Evolutionary conservation across 2,113 vertebrate species (phyloP), one percentile per base, ranked within the genome.

Genomic region (Hemiprocne comata): DNA sequence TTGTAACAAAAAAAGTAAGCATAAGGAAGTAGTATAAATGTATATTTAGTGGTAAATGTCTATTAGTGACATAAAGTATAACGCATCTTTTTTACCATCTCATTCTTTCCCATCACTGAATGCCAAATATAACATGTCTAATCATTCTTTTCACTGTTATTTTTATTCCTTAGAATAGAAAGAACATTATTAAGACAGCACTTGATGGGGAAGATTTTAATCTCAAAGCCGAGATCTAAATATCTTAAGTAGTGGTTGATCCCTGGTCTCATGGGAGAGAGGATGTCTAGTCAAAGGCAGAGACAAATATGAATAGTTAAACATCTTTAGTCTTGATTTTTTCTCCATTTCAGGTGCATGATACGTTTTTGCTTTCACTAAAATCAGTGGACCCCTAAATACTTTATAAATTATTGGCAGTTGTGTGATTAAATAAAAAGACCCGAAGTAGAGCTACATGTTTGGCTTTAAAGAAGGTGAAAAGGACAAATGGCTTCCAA

Each of bases 201-300:
- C 82, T 84, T 71, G 58, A 54, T 65, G 46, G 55, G 86, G 38
- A 84, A 82, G 86, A 36, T 81, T 87, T 84, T 69, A 75, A 78
- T 65, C 65, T 14, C 44, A 72, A 84, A 93, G 80, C 76, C 1
- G 29, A 90, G 66, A 73, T 93, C 34, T 81, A 90, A 70, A 77
- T 85, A 87, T 86, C 42, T 42, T 90, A 84, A 88, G 90, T 89
- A 92, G 81, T 82, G 34, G 70, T 57, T 95, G 94, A 95, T 92
- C 75, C 87, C n/a, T 61, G 70, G 44, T 94, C 92, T 93, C 95
- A 0, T 82, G 94, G 93, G 91, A 95, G 77, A 89, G 34, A 85
- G 34, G 42, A 72, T 73, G 42, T 51, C 50, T 94, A 14, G 89
- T 95, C 44, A 92, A 91, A 93, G 50, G 42, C 93, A 93, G 69